Evolutionary conservation across 2,888 invertebrate species (phyloP).

Genomic region (Steinernema scapterisci): DNA sequence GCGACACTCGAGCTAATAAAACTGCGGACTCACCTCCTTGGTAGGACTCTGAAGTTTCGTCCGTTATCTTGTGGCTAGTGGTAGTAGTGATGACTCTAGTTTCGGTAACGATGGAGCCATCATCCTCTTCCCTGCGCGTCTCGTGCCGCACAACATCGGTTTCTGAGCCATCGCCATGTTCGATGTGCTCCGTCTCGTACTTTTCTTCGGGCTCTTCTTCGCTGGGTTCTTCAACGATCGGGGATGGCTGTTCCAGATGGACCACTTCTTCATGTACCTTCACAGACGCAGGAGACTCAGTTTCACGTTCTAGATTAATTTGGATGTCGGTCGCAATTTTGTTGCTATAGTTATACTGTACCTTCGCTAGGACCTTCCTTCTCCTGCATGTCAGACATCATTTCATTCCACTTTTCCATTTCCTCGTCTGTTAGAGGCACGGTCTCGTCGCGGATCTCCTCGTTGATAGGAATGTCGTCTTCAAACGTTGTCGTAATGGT

Average conservation of each 20-base stretch:
- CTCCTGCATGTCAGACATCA: slow-evolving; percentile 1
- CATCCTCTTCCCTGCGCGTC: slow-evolving; percentile 11
- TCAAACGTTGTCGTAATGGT: slow-evolving; percentile 61
- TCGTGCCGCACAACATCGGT: slow-evolving; percentile 9
- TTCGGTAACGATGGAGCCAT: slow-evolving; percentile 17
- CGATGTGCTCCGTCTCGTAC: slow-evolving; percentile 35
- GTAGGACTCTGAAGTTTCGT: not conserved
- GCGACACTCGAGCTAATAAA: too few relatives aligned
- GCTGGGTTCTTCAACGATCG: slow-evolving; percentile 20
- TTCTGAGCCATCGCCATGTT: slow-evolving; percentile 15
- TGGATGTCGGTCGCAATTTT: not conserved
- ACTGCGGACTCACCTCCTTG: slow-evolving; percentile 4
- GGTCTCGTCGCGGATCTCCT: slow-evolving; percentile 52
- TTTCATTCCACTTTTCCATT: slow-evolving; percentile 46
- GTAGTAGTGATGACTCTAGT: slow-evolving; percentile 24
- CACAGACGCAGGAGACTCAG: not conserved
- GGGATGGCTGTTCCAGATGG: not conserved
- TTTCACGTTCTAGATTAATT: not conserved
- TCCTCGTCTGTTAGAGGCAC: slow-evolving; percentile 62
- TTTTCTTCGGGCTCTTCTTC: slow-evolving; percentile 36
- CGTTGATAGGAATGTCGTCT: slow-evolving; percentile 56
- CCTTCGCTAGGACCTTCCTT: slow-evolving; percentile 35
- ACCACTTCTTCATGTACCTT: not conserved
- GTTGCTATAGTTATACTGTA: not conserved
- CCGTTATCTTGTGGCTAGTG: slow-evolving; percentile 14